A percentile compares a stretch with the other conserved stretches of the same genome.
phyloP scores from a whole-genome alignment of 2,888 invertebrate species.

The Caenorhabditis plicata region DNA sequence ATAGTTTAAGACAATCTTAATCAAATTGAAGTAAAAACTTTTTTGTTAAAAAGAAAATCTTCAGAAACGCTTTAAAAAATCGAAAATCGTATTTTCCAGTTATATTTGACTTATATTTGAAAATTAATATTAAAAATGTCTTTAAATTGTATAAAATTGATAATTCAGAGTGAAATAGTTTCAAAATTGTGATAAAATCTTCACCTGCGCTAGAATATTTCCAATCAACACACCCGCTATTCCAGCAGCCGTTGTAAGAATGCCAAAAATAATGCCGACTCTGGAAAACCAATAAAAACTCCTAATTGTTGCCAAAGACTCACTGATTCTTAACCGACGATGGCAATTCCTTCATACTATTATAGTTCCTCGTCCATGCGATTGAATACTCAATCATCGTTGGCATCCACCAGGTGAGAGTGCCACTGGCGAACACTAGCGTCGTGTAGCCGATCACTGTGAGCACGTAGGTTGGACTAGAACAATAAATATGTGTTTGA shows the following conservation, averaged over 20 bases:
- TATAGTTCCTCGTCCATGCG: slow-evolving; percentile 31
- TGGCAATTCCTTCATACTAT: slow-evolving; percentile 12
- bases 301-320: not conserved
- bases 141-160: too few relatives aligned
- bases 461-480: slow-evolving; percentile 83
- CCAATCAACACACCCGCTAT: slow-evolving; percentile 88
- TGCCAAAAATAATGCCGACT: slow-evolving; percentile 81
- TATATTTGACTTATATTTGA: too few relatives aligned
- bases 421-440: slow-evolving; percentile 94
- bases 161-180: too few relatives aligned
- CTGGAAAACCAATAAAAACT: slow-evolving; percentile 23
- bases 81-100: too few relatives aligned
- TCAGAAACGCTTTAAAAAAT: too few relatives aligned
- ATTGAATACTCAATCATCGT: slow-evolving; percentile 49
- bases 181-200: too few relatives aligned
- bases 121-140: too few relatives aligned
- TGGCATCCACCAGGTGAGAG: slow-evolving; percentile 71
- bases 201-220: slow-evolving; percentile 74
- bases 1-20: too few relatives aligned
- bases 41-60: too few relatives aligned
- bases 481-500: slow-evolving; percentile 4
- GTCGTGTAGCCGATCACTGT: slow-evolving; percentile 93
- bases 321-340: slow-evolving; percentile 10
- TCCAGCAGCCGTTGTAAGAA: slow-evolving; percentile 89
- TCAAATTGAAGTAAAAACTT: too few relatives aligned